Base-by-base conservation (phyloP, 2,888 invertebrate genomes). In the Tetragonula carbonaria region DNA sequence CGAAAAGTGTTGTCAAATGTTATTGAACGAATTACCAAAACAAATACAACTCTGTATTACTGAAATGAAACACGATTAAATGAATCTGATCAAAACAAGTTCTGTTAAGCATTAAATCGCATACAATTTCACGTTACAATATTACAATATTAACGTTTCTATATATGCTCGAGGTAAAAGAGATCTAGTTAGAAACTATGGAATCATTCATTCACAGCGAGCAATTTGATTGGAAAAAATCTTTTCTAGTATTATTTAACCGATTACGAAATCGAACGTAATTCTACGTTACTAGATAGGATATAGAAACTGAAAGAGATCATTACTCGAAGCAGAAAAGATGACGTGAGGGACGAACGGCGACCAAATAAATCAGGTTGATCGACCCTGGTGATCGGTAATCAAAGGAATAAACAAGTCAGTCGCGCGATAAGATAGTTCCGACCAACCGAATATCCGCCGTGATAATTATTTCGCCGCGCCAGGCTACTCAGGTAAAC, bases 401-500 rank as follows among this genome's bases (percentile, higher is more conserved):
- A 81, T 78, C 70, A 62, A 66, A 74, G 70, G 45, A 76, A 73
- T 18, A 16, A 82, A 74, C 65, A 50, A 75, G 75, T 45, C 55
- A 70, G 38, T 16, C 28, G 13, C 21, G 33, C 53, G 78, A 82
- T 68, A 75, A 78, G 82, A 71, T 73, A 51, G 23, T 16, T 23
- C 33, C 2, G 28, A 66, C 0, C 8, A 8, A 53, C 51, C 18
- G 55, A 63, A 78, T 28, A 28, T 72, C 21, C 66, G 18, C 21
- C 53, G 57, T 66, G 82, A 82, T 72, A 84, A 84, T 82, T 82
- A 84, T 81, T 78, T 68, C 28, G 73, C 65, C 53, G 81, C 73
- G 51, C 50, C 75, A 74, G 68, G 45, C 8, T 38, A 8, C 38
- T 72, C 82, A 72, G 78, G 84, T 82, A 78, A 82, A 75, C 67